These are phyloP conservation scores for Sycobia sp. DNA, from an alignment of 1,140 invertebrate species.

Conservation along the genomic window DNA sequence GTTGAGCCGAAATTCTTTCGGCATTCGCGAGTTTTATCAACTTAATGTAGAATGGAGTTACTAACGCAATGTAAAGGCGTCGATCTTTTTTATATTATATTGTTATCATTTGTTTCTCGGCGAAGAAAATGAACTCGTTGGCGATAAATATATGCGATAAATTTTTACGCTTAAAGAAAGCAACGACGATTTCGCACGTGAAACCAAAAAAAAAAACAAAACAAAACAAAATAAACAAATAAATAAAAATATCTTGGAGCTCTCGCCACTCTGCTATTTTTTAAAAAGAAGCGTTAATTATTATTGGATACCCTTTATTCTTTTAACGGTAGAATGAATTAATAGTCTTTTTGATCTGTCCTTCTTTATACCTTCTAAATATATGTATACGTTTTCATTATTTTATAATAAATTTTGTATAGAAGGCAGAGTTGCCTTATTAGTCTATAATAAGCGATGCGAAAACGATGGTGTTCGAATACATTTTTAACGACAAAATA, in stretches of 20 bases:
- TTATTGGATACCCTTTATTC: no score
- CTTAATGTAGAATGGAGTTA: not conserved
- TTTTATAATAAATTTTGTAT: constrained; percentile 16
- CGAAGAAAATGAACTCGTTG: not conserved
- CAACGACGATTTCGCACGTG: constrained; percentile 22
- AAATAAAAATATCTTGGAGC: no score
- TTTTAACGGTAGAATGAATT: no score
- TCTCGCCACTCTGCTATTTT: no score
- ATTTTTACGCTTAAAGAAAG: no score
- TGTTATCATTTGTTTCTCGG: not conserved
- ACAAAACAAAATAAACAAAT: no score
- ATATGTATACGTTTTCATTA: no score
- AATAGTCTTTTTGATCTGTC: no score
- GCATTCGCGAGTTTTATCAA: constrained; percentile 4
- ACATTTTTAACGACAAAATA: constrained; percentile 23
- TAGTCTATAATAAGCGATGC: not conserved
- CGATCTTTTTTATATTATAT: constrained; percentile 9
- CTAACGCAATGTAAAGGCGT: not conserved
- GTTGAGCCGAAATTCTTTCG: constrained; percentile 20
- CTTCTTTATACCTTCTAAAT: no score
- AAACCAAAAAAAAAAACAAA: no score
- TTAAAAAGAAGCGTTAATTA: no score
- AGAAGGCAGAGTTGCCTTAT: constrained; percentile 15
- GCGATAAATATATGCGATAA: no score
- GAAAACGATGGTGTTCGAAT: not conserved